Percentiles rank a stretch among this genome's conserved stretches.
These are phyloP conservation scores for Chloroclystis v-ata DNA, from an alignment of 2,888 invertebrate species.

Conservation along the genomic window DNA sequence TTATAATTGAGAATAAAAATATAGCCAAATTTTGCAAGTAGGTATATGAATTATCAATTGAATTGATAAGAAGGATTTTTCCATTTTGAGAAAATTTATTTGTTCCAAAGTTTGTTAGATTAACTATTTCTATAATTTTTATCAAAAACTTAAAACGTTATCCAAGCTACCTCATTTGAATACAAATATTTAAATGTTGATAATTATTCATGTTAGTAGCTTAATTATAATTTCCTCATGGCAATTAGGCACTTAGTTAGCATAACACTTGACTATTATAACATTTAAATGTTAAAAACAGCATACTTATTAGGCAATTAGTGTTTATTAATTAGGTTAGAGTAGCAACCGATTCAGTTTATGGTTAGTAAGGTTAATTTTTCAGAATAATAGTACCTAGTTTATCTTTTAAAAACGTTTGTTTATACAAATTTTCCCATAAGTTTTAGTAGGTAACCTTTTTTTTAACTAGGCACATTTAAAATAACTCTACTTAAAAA, in stretches of 20 bases:
- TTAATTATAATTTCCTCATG: slow-evolving; percentile 1
- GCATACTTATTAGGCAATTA: neutral
- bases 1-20: no score
- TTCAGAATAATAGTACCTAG: neutral
- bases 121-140: no score
- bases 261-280: slow-evolving; percentile 6
- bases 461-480: no score
- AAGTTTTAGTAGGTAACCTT: no score
- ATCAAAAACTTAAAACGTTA: slow-evolving; percentile 9
- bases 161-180: slow-evolving; percentile 3
- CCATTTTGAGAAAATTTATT: no score
- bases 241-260: slow-evolving; percentile 4
- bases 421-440: no score
- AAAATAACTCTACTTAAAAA: no score
- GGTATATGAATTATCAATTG: no score
- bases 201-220: slow-evolving; percentile 1
- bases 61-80: no score
- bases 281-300: neutral
- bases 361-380: neutral
- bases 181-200: slow-evolving; percentile 2
- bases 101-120: no score
- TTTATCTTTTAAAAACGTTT: no score
- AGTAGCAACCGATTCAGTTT: neutral
- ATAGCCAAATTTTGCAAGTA: no score
- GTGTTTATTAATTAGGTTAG: neutral